Evolutionary conservation across 2,113 vertebrate species (phyloP).

Genomic region (Chloropsis hardwickii): DNA sequence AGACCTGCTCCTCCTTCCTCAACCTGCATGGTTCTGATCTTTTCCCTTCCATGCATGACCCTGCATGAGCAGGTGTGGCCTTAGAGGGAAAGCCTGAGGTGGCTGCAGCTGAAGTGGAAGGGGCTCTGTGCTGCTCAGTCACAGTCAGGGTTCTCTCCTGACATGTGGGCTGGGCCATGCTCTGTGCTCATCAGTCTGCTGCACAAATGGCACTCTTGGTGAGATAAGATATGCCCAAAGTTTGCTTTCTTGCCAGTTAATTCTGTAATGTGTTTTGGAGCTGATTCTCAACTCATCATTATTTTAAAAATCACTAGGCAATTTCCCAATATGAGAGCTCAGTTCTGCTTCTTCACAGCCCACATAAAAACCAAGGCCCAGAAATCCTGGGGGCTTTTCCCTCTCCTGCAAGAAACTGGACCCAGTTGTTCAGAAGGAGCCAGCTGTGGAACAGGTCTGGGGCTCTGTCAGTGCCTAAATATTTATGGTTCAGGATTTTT

Average conservation of each 20-base stretch:
- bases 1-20: background rate
- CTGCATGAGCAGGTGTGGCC: background rate
- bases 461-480: background rate
- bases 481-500: background rate
- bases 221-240: background rate
- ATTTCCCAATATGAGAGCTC: background rate
- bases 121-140: rapidly evolving
- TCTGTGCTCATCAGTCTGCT: background rate
- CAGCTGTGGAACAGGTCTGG: background rate
- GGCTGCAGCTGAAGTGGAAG: background rate
- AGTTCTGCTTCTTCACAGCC: background rate
- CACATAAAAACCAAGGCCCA: background rate
- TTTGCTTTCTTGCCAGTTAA: background rate
- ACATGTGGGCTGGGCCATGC: rapidly evolving
- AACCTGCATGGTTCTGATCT: background rate
- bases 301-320: background rate
- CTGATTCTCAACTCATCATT: background rate
- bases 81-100: background rate
- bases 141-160: background rate
- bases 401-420: background rate
- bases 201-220: rapidly evolving
- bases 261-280: background rate
- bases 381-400: background rate
- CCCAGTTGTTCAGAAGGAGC: rapidly evolving
- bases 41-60: background rate